phyloP scores from a whole-genome alignment of 2,797 vertebrate species.

The Rhinoraja longicauda region DNA sequence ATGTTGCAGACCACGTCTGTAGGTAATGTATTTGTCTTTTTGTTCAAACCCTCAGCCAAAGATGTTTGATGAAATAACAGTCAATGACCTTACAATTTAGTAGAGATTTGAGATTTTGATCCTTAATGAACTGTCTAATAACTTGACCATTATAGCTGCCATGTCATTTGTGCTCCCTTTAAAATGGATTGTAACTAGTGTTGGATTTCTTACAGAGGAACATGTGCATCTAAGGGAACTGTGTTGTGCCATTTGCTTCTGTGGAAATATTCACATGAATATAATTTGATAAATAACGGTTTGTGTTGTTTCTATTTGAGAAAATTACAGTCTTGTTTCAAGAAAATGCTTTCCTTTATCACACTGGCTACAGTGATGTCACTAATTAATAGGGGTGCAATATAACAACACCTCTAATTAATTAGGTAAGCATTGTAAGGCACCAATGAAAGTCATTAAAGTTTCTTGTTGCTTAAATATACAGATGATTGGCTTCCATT shows the following conservation, averaged over 20 bases:
- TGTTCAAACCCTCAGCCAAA: background rate
- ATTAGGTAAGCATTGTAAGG: background rate
- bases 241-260: background rate
- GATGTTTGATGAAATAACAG: background rate
- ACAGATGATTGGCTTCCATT: background rate
- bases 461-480: background rate
- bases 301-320: background rate
- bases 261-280: background rate
- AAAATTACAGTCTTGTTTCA: conserved; percentile 30
- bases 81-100: background rate
- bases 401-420: background rate
- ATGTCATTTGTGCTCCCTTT: background rate
- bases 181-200: background rate
- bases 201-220: background rate
- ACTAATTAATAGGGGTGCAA: background rate
- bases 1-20: no score
- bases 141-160: no score
- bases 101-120: no score
- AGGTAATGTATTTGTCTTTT: background rate
- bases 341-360: background rate
- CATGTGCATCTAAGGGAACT: background rate
- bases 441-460: background rate
- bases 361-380: background rate
- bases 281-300: conserved; percentile 11
- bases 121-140: no score